These are phyloP conservation scores for Nipponacmea schrenckii DNA, from an alignment of 2,888 invertebrate species.

Conservation along the genomic window DNA sequence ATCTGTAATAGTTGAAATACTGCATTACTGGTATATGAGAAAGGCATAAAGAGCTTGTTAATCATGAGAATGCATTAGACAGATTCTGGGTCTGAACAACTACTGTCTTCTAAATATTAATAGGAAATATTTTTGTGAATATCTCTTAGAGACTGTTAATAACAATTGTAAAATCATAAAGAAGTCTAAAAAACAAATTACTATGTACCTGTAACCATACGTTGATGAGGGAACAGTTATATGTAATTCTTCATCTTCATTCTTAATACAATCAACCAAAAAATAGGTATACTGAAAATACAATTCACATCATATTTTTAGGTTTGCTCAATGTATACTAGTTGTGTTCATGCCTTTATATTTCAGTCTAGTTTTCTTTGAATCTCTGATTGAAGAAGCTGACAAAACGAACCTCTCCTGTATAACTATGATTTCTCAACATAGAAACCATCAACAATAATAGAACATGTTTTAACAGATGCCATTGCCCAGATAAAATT, in stretches of 20 bases:
- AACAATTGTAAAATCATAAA: neutral
- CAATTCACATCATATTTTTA: neutral
- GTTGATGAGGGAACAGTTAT: constrained; percentile 51
- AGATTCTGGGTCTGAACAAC: neutral
- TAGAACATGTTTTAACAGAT: too few relatives aligned
- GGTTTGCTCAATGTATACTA: neutral
- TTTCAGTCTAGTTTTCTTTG: neutral
- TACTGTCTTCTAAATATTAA: neutral
- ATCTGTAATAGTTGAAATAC: constrained; percentile 32
- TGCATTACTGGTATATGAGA: too few relatives aligned
- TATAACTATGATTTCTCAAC: too few relatives aligned
- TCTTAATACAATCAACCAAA: constrained; percentile 41
- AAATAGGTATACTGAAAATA: constrained; percentile 45
- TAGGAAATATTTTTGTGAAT: too few relatives aligned
- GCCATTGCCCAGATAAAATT: too few relatives aligned
- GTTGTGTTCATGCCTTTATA: neutral
- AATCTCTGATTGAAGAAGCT: neutral
- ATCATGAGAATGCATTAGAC: too few relatives aligned
- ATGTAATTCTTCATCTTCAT: constrained; percentile 48
- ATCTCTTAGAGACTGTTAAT: neutral
- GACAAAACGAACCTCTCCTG: neutral
- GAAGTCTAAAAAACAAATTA: neutral
- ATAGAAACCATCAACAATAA: too few relatives aligned
- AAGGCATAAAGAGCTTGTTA: too few relatives aligned
- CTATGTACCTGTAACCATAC: constrained; percentile 48